These are phyloP conservation scores for Callaeas wilsoni DNA, from an alignment of 2,113 vertebrate genomes.

Conservation along the genomic window DNA sequence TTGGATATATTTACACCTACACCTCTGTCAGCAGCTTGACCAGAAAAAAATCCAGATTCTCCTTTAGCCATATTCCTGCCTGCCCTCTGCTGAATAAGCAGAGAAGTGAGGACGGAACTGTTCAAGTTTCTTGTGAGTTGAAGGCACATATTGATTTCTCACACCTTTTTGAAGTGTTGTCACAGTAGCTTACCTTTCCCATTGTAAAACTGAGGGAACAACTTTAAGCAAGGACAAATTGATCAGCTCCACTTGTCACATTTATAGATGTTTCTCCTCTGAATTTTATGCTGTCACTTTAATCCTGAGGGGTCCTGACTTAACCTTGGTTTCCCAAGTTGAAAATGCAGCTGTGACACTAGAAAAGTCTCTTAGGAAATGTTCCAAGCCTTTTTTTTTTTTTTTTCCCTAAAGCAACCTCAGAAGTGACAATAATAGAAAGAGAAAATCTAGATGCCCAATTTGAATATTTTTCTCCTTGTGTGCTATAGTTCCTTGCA, in stretches of 20 bases:
- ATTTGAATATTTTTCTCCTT: background rate
- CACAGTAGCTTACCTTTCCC: background rate
- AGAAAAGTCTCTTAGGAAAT: background rate
- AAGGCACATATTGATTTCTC: accelerated
- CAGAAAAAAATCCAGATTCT: background rate
- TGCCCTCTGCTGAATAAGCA: background rate
- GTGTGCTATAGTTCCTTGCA: background rate
- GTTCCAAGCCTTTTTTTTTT: accelerated
- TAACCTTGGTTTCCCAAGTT: background rate
- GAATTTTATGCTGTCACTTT: background rate
- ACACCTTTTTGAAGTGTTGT: background rate
- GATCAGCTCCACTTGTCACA: background rate
- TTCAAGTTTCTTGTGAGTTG: background rate
- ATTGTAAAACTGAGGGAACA: background rate
- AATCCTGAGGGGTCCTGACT: background rate
- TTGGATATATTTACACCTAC: background rate
- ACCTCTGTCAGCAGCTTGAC: background rate
- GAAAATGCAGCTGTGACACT: background rate
- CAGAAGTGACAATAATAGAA: background rate
- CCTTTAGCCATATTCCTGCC: background rate
- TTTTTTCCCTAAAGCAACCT: background rate
- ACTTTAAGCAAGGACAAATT: background rate
- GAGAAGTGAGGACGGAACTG: background rate
- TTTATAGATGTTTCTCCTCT: background rate
- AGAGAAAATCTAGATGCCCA: background rate